Percentiles rank a stretch among this genome's conserved stretches.
Conservation (phyloP, 2,797 vertebrate genomes). For the Apodemus agrarius region DNA sequence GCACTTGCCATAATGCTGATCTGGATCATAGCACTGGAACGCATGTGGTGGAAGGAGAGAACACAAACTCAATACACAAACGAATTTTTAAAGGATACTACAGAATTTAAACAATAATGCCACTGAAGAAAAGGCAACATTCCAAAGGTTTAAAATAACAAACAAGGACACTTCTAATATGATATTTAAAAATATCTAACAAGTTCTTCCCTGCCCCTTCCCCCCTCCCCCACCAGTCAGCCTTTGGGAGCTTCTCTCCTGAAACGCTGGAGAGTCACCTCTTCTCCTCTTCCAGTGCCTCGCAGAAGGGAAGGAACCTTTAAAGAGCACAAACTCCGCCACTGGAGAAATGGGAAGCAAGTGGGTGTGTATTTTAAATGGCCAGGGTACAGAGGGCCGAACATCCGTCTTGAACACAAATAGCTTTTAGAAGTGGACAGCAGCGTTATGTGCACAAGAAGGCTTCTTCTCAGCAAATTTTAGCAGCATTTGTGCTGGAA, state of each 20-base stretch:
- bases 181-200: constrained; percentile 11
- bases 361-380: neutral
- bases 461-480: neutral
- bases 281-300: neutral
- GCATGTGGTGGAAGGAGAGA: neutral
- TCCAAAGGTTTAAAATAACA: neutral
- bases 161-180: neutral
- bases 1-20: neutral
- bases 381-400: too few species aligned
- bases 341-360: neutral
- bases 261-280: neutral
- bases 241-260: neutral
- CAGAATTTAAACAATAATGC: neutral
- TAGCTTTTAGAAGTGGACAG: neutral
- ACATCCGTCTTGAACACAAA: neutral
- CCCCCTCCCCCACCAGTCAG: too few species aligned
- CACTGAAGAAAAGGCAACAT: neutral
- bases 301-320: neutral
- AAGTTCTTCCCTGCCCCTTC: neutral
- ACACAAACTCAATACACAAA: neutral
- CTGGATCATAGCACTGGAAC: accelerated
- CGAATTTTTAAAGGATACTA: neutral
- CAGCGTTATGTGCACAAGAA: neutral
- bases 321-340: neutral
- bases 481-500: neutral